phyloP scores from a whole-genome alignment of 2,113 vertebrate species.

The Corvus hawaiiensis region DNA sequence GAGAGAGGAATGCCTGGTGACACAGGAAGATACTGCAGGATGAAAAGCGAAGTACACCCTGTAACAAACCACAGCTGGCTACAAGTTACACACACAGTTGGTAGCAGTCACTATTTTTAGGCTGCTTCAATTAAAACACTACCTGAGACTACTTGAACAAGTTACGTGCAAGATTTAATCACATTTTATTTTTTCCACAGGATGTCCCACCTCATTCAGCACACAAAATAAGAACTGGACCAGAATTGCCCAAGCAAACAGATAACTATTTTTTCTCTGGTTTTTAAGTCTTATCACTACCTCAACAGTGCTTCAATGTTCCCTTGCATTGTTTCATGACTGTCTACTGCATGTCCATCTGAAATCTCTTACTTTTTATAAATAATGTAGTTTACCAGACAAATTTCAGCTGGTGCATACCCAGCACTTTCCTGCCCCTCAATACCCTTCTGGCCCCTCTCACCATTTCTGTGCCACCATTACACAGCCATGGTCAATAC shows the following conservation, averaged over 20 bases:
- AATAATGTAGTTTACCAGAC: neutral
- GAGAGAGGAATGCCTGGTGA: neutral
- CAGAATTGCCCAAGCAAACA: neutral
- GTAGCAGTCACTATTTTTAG: neutral
- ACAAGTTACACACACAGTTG: neutral
- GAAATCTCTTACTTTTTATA: neutral
- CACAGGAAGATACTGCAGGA: neutral
- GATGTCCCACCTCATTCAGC: neutral
- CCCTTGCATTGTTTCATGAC: neutral
- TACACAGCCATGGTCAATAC: neutral
- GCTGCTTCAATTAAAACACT: neutral
- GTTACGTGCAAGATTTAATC: neutral
- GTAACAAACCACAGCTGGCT: neutral
- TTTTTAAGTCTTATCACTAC: neutral
- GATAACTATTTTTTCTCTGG: neutral
- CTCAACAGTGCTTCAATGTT: neutral
- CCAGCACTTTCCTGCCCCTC: neutral
- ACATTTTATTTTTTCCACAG: neutral
- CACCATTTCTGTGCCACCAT: neutral
- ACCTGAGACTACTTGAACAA: neutral
- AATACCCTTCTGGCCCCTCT: neutral
- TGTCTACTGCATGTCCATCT: neutral
- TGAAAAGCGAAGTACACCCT: fast-evolving
- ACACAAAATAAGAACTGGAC: neutral
- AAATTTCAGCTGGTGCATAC: neutral